Percentiles rank a stretch among this genome's conserved stretches.
These are phyloP conservation scores for Stegodyphus mimosarum DNA, from an alignment of 1,140 invertebrate species.

Conservation along the genomic window DNA sequence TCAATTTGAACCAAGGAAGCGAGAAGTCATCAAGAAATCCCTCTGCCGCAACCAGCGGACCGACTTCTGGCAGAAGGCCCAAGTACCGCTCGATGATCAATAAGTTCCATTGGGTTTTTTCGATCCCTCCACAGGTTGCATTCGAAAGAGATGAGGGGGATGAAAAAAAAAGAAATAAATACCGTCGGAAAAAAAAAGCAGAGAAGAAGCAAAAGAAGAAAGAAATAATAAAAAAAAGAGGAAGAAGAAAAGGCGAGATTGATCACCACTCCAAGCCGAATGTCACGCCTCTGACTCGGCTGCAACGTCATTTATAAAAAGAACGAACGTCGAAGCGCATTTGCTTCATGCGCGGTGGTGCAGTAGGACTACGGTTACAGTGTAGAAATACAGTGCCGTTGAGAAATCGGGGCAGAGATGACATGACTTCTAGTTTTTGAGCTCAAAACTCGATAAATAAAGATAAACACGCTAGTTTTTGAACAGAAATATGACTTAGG, in stretches of 20 bases:
- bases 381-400: conserved; percentile 34
- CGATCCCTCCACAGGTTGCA: conserved; percentile 32
- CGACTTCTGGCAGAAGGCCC: conserved; percentile 48
- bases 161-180: background rate
- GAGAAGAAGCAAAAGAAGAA: conserved; percentile 6
- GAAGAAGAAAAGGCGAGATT: conserved; percentile 29
- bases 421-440: conserved; percentile 19
- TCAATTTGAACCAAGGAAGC: conserved; percentile 43
- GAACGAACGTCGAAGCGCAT: conserved; percentile 30
- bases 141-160: background rate
- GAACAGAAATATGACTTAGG: background rate
- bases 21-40: conserved; percentile 54
- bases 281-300: conserved; percentile 46
- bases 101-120: conserved; percentile 40
- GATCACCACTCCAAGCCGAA: conserved; percentile 53
- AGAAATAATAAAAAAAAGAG: background rate
- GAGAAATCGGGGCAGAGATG: conserved; percentile 40
- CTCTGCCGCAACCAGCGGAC: background rate
- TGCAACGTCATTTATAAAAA: conserved; percentile 51
- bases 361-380: conserved; percentile 1
- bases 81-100: conserved; percentile 38
- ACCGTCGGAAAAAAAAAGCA: conserved; percentile 12
- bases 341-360: conserved; percentile 24
- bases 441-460: conserved; percentile 50
- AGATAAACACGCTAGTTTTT: conserved; percentile 29